Conservation (phyloP, 1,140 invertebrate genomes). For the Diploscapter pachys region DNA sequence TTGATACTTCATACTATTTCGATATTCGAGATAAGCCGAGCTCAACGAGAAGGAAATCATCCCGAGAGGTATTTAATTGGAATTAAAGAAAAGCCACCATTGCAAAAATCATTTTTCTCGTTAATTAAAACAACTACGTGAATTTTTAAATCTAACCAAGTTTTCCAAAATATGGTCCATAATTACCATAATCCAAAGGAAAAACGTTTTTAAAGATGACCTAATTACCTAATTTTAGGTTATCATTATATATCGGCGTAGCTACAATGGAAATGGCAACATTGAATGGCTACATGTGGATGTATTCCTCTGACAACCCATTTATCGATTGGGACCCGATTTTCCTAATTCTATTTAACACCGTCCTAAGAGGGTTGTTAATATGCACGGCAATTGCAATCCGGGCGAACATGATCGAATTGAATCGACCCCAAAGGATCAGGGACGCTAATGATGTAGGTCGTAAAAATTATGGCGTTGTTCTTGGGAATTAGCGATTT, state of each 20-base stretch:
- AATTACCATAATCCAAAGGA: background rate
- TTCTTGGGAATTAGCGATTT: background rate
- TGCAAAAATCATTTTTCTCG: conserved; percentile 9
- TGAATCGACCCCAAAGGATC: conserved; percentile 22
- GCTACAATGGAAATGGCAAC: conserved; percentile 36
- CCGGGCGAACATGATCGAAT: conserved; percentile 18
- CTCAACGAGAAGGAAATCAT: background rate
- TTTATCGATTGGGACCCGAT: conserved; percentile 20
- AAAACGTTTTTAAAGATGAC: background rate
- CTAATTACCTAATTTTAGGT: conserved; percentile 18
- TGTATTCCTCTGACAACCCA: conserved; percentile 24
- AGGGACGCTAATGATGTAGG: conserved; percentile 26
- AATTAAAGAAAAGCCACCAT: no score
- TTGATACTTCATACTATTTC: conserved; percentile 10
- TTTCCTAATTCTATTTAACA: background rate
- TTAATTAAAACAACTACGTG: no score
- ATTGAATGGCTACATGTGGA: conserved; percentile 36
- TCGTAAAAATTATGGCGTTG: background rate
- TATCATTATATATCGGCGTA: conserved; percentile 31
- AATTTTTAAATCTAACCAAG: no score
- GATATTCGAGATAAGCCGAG: conserved; percentile 16
- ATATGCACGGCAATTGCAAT: conserved; percentile 21
- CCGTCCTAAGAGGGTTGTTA: conserved; percentile 12
- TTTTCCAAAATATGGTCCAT: background rate
- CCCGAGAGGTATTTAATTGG: background rate